Percentiles rank a stretch among this genome's conserved stretches.
Conservation (phyloP, 2,113 vertebrate genomes). For the Heterotis niloticus region DNA sequence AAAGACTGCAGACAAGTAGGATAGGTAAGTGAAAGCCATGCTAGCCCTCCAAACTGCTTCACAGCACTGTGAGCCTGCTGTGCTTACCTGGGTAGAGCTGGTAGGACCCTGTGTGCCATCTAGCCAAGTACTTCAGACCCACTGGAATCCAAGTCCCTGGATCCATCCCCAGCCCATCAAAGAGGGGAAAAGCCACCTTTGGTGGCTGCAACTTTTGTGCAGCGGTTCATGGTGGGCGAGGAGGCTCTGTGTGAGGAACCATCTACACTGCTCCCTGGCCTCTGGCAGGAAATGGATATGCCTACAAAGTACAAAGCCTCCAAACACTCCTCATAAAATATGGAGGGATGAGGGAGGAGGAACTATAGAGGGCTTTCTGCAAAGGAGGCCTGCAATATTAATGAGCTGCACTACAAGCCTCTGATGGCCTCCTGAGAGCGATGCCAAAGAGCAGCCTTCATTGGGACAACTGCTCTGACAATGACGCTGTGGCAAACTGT, state of each 20-base stretch:
- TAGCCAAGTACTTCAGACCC: conserved; percentile 80
- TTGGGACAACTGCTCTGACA: not conserved
- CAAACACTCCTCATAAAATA: conserved; percentile 73
- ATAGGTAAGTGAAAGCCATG: no score
- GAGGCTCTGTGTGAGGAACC: not conserved
- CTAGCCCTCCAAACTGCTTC: not conserved
- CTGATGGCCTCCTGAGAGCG: not conserved
- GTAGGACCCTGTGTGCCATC: conserved; percentile 90
- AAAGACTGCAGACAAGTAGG: not conserved
- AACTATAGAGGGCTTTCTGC: conserved; percentile 58
- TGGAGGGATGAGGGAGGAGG: conserved; percentile 66
- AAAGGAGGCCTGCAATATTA: conserved; percentile 68
- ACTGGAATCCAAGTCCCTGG: conserved; percentile 80
- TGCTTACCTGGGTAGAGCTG: conserved; percentile 88
- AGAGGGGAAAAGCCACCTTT: conserved; percentile 21
- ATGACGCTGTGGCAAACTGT: no score
- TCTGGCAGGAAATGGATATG: conserved; percentile 61
- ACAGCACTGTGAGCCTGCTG: not conserved
- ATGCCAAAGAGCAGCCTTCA: not conserved
- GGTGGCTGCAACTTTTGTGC: not conserved
- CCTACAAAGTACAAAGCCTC: conserved; percentile 57
- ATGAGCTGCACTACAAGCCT: conserved; percentile 46
- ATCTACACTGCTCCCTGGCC: conserved; percentile 20
- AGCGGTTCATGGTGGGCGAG: conserved; percentile 18
- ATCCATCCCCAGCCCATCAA: conserved; percentile 71